phyloP scores from a whole-genome alignment of 1,140 invertebrate species.

The Telenomus remus region DNA sequence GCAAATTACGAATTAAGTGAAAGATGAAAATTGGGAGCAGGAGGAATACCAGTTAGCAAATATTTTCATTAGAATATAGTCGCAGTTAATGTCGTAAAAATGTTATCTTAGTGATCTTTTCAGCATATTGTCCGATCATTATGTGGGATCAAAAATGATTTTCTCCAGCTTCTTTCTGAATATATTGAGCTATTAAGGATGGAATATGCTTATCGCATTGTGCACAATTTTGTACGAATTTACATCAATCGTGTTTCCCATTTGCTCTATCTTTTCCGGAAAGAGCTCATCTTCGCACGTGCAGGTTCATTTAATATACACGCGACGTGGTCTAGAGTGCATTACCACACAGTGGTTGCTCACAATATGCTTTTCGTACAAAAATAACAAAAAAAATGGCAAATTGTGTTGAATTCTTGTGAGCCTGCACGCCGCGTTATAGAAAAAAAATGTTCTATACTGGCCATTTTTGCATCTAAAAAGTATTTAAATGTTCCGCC shows the following conservation, averaged over 20 bases:
- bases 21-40: too few species aligned
- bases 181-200: conserved; percentile 37
- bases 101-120: conserved; percentile 18
- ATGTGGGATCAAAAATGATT: conserved; percentile 34
- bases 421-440: too few species aligned
- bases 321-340: conserved; percentile 3
- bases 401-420: too few species aligned
- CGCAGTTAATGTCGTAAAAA: not conserved
- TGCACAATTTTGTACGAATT: conserved; percentile 38
- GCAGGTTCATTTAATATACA: conserved; percentile 25
- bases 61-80: conserved; percentile 11
- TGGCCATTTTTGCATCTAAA: too few species aligned
- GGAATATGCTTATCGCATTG: conserved; percentile 34
- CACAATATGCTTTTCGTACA: not conserved
- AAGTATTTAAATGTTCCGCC: too few species aligned
- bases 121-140: conserved; percentile 25
- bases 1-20: too few species aligned
- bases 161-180: conserved; percentile 25
- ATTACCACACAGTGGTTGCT: not conserved
- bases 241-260: conserved; percentile 25
- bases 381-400: not conserved
- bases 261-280: conserved; percentile 22
- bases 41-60: too few species aligned
- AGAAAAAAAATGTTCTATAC: too few species aligned
- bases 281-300: conserved; percentile 26